Conservation (phyloP, 1,140 invertebrate genomes). For the Hylyphantes graminicola region DNA sequence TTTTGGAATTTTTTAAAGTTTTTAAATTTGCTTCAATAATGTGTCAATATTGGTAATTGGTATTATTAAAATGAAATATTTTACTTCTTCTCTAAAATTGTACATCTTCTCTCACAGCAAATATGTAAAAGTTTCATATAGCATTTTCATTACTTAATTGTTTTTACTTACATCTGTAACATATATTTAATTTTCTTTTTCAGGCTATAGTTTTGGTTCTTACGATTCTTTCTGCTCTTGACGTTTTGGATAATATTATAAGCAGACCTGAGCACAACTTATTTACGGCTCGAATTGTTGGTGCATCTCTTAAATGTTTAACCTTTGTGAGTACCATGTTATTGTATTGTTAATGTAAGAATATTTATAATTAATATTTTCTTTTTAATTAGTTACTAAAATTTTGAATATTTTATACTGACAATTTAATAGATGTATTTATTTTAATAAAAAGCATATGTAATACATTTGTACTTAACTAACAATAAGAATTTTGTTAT, state of each 20-base stretch:
- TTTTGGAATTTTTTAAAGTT: too few relatives aligned
- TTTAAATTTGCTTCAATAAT: background rate
- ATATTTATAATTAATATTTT: background rate
- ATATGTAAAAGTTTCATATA: too few relatives aligned
- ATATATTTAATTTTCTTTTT: background rate
- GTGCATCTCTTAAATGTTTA: conserved; percentile 2
- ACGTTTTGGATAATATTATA: conserved; percentile 10
- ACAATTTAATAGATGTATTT: too few relatives aligned
- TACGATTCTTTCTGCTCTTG: background rate
- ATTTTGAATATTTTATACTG: too few relatives aligned
- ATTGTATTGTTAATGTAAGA: conserved; percentile 54
- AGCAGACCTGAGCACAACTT: background rate
- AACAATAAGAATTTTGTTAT: too few relatives aligned
- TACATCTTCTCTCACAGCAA: background rate
- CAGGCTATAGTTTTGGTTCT: conserved; percentile 14
- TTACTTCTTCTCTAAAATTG: background rate
- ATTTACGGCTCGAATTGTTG: conserved; percentile 2
- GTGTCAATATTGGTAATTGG: background rate
- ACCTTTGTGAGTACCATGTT: conserved; percentile 42
- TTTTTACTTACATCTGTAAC: background rate
- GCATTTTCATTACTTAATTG: too few relatives aligned
- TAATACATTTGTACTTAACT: too few relatives aligned
- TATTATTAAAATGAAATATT: background rate
- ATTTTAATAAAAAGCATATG: too few relatives aligned
- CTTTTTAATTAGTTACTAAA: background rate